Conservation (phyloP, 2,888 invertebrate species). For the Cecidostiba fungosa region DNA sequence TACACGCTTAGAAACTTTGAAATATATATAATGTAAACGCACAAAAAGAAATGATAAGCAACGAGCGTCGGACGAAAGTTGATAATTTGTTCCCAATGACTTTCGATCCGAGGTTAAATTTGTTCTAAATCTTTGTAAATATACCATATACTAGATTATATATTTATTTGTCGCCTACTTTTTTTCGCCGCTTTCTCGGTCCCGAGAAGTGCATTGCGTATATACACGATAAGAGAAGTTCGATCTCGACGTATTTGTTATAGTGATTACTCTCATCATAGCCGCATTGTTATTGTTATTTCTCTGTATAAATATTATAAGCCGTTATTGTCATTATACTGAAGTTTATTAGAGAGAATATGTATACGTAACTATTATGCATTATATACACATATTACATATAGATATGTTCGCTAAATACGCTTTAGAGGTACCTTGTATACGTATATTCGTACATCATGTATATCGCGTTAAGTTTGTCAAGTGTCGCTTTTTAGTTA, state of each 20-base stretch:
- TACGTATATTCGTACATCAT: slow-evolving; percentile 26
- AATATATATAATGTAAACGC: neutral
- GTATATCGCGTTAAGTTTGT: slow-evolving; percentile 30
- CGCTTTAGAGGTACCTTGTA: slow-evolving; percentile 42
- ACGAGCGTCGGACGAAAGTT: neutral
- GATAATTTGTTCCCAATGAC: slow-evolving; percentile 37
- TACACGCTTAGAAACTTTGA: neutral
- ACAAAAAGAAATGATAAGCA: neutral
- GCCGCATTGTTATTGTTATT: slow-evolving; percentile 48
- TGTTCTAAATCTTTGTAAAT: slow-evolving; percentile 48
- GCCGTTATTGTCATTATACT: neutral
- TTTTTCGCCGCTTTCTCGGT: slow-evolving; percentile 21
- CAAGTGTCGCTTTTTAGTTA: slow-evolving; percentile 29
- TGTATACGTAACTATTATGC: neutral
- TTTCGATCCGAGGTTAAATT: slow-evolving; percentile 11
- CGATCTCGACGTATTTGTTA: slow-evolving; percentile 44
- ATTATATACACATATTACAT: neutral
- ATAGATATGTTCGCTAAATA: slow-evolving; percentile 29
- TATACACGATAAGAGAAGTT: slow-evolving; percentile 40
- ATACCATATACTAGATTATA: slow-evolving; percentile 11
- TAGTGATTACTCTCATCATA: neutral
- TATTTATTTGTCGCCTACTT: slow-evolving; percentile 27
- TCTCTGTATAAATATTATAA: slow-evolving; percentile 25
- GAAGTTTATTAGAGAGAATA: neutral
- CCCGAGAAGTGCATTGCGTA: neutral